phyloP scores from a whole-genome alignment of 2,888 invertebrate species.

The Digitonthophagus gazella region DNA sequence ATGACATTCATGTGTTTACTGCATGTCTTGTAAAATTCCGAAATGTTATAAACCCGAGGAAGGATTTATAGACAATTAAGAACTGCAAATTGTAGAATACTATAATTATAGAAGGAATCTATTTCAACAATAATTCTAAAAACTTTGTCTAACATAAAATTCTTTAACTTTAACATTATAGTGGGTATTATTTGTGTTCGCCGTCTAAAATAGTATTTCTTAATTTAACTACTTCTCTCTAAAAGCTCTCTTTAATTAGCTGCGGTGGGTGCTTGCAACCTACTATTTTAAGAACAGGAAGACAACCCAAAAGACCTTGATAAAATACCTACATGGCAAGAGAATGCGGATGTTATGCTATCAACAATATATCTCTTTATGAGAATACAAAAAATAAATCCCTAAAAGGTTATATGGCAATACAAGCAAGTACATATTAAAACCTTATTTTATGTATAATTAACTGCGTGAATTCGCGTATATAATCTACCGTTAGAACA shows the following conservation, averaged over 20 bases:
- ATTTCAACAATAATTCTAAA: background rate
- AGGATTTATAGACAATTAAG: background rate
- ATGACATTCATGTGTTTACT: background rate
- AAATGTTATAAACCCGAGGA: background rate
- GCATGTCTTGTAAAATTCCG: background rate
- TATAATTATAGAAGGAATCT: background rate
- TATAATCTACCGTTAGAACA: background rate
- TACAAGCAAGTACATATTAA: too few relatives aligned
- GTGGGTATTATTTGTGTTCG: too few relatives aligned
- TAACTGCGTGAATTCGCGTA: background rate
- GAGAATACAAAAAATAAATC: too few relatives aligned
- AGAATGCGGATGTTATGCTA: background rate
- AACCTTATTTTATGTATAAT: background rate
- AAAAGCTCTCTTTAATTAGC: background rate
- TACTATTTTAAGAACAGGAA: background rate
- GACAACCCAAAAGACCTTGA: too few relatives aligned
- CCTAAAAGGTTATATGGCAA: too few relatives aligned
- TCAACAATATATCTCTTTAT: too few relatives aligned
- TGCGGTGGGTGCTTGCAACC: background rate
- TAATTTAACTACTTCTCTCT: background rate
- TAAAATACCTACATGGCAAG: background rate
- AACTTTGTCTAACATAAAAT: too few relatives aligned
- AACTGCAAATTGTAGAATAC: background rate
- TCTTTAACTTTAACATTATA: too few relatives aligned
- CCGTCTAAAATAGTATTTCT: background rate